Conservation (phyloP, 2,888 invertebrate species). For the Hirtodrosophila cameraria region DNA sequence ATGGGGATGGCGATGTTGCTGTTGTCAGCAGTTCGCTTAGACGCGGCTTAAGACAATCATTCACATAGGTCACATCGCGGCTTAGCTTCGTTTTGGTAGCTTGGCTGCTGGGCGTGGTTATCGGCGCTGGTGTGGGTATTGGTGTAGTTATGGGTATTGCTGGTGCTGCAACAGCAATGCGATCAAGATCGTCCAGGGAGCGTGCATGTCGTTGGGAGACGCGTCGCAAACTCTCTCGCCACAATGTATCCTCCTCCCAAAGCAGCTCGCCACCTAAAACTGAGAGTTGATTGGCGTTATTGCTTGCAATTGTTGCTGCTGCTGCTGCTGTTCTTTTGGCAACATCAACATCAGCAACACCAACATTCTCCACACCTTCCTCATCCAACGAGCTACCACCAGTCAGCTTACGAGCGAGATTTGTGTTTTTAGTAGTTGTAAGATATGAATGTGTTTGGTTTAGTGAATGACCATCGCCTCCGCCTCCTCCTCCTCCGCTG, state of each 20-base stretch:
- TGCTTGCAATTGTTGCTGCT: slow-evolving; percentile 26
- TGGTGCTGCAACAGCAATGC: slow-evolving; percentile 72
- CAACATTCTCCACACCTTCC: slow-evolving; percentile 34
- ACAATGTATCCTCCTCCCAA: slow-evolving; percentile 93
- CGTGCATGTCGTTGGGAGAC: slow-evolving; percentile 92
- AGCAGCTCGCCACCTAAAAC: slow-evolving; percentile 87
- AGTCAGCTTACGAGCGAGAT: slow-evolving; percentile 65
- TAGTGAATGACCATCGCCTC: slow-evolving; percentile 47
- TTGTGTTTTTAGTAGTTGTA: slow-evolving; percentile 75
- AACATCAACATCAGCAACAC: slow-evolving; percentile 17
- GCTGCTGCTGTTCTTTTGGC: slow-evolving; percentile 30
- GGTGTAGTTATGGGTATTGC: neutral
- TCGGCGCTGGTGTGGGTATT: slow-evolving; percentile 40
- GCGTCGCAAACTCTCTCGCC: slow-evolving; percentile 91
- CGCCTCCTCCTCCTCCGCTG: slow-evolving; percentile 26
- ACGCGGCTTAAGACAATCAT: slow-evolving; percentile 87
- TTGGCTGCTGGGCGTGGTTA: slow-evolving; percentile 37
- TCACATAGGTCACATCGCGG: slow-evolving; percentile 91
- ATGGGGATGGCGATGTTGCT: too few species aligned
- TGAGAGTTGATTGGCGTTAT: slow-evolving; percentile 73
- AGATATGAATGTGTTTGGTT: slow-evolving; percentile 67
- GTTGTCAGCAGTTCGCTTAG: slow-evolving; percentile 52
- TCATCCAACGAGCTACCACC: slow-evolving; percentile 64
- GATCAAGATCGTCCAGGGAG: slow-evolving; percentile 92
- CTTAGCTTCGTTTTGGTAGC: slow-evolving; percentile 85